Base-by-base conservation (phyloP, 2,797 vertebrate genomes). In the Acridotheres tristis region DNA sequence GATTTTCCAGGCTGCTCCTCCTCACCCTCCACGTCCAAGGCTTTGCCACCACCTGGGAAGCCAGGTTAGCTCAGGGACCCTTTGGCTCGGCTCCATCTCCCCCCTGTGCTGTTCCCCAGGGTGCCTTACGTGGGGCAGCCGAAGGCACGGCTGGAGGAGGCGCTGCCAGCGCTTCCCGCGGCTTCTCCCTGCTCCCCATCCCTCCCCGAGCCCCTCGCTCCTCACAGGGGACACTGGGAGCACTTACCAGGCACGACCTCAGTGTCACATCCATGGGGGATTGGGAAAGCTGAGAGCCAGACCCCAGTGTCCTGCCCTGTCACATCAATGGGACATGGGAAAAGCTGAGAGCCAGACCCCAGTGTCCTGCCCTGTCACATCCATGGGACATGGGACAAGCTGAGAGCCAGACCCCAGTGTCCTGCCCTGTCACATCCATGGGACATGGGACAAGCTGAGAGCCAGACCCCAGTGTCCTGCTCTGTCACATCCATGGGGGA, bases 21-120 rank as follows among this genome's bases (percentile, higher is more conserved):
- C 62, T 67, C n/a, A 21, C 81, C 72, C 61, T 84, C 77, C 4
- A 1, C 10, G 32, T 22, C 25, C 55, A 74, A 61, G 10, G 34
- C 72, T 40, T 88, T 92, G 58, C 69, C 81, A 82, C 58, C 67
- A 54, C 85, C 88, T 92, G 59, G 42, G 34, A n/a, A 80, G 85
- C 77, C 90, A 92, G 94, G 89, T 94, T 86, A 95, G 94, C 97
- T 97, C 97, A 97, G 97, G 97, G 94, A 97, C 94, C 90, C 61
- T 76, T 47, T 22, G 63, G 72, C 94, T 96, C 45, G 84, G 89
- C 95, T 79, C 88, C 57, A 36, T 42, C 62, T 34, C 76, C 91
- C 76, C 87, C 75, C 40, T 27, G 76, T 68, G 65, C 89, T 94
- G 86, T 63, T 67, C 57, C 77, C 88, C 67, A 43, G 94, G 78